Evolutionary conservation across 2,888 invertebrate genomes (phyloP), one percentile per base, ranked within the genome.

Genomic region (Caenorhabditis zanzibari): DNA sequence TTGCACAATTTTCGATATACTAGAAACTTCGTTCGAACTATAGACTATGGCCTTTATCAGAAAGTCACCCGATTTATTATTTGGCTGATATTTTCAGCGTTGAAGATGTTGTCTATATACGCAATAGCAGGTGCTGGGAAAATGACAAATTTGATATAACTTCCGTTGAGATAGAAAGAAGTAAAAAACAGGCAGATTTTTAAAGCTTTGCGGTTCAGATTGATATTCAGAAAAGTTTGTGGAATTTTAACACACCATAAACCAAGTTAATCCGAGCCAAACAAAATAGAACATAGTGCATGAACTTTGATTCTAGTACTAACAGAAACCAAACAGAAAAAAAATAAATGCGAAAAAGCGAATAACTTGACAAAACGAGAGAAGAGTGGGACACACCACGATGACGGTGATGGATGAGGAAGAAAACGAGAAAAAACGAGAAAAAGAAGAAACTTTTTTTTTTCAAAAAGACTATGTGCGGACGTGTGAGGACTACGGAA

Each of bases 351-450:
- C 3, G 49, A 49, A 28, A 14, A 58, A 58, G 3, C 32, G 38
- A 26, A 35, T 16, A 49, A 59, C 63, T 64, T 35, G 54, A 41
- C 35, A 58, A 26, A 52, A 49, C 58, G 47, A 75, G 41, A 68
- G 22, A 22, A 24, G 24, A 52, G 22, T 19, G 44, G 19, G 19
- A 49, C 38, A 26, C 52, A n/a, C n/a, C n/a, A 52, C 22, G 61
- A n/a, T 52, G 54, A 64, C 54, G 41, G 44, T 66, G 66, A 75
- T 75, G 58, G 66, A 75, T 66, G 66, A 66, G 66, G 38, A 61
- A 49, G 61, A 52, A 59, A 22, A 38, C 19, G 44, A 41, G 41
- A n/a, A 19, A 19, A 47, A 47, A 47, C 4, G 5, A 19, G 28
- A 28, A 24, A 28, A 44, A 10, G 26, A 52, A 19, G 41, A 73